Evolutionary conservation across 2,888 invertebrate species (phyloP), one percentile per base, ranked within the genome.

Genomic region (Lymantria monacha): DNA sequence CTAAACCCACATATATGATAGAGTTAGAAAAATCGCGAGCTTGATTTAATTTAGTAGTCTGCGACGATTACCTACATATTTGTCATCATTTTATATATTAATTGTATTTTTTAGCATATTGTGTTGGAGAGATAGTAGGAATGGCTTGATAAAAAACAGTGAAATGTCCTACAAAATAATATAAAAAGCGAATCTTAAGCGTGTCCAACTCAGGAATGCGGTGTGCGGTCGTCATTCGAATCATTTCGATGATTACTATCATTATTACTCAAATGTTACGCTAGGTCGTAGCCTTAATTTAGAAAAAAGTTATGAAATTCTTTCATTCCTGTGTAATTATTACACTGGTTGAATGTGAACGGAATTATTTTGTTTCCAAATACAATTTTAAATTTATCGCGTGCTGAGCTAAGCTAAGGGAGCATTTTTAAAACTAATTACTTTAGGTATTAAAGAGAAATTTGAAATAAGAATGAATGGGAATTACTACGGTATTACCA

Each of bases 221-320:
- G 72, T n/a, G 64, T 70, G 79, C 69, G 76, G 76, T 73, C 70
- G 66, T 62, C 65, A 55, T 58, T 15, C 54, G 44, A 73, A 74
- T 79, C 69, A 76, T 80, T 75, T 76, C 62, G 73, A 78, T 81
- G 72, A 82, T 85, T 82, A 81, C 72, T 69, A 65, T 76, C 70
- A 75, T 79, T 75, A 74, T 68, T 62, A 67, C 68, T 72, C 33
- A 44, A 12, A 43, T 68, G 70, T 72, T 75, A 55, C 49, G 40
- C 30, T 8, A 38, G 3, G 9, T 12, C 13, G 14, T 5, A 13
- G 9, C 9, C 41, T 46, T 33, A 7, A 13, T 12, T 41, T 37
- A 22, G 7, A 12, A 46, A 30, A 40, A 41, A 11, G n/a, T 46
- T 46, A 38, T 46, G 9, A 30, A 10, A 37, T 37, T 10, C 9